Base-by-base conservation (phyloP, 1,140 invertebrate species). In the Drosophila takahashii region DNA sequence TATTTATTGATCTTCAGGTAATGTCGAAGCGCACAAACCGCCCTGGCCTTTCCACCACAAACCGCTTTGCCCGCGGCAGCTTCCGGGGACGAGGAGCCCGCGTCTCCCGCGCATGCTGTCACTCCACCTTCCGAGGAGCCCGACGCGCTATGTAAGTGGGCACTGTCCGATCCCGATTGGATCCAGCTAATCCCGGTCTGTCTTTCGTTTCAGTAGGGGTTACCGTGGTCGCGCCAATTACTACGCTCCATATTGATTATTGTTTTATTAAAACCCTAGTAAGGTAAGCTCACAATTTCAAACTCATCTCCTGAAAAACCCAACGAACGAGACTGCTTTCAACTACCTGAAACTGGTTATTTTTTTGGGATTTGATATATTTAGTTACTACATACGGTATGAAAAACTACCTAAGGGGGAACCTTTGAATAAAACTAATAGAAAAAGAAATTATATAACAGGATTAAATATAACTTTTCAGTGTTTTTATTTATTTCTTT, bases 11-110 rank as follows among this genome's bases (percentile, higher is more conserved):
- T 2, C 7, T 83, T 8, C 83, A 98, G 97, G 98, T 99, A 48
- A 96, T 97, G 95, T 95, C 96, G 9, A 99, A 99, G 93, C 94
- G 99, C 93, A 99, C 99, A 52, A 99, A 99, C 93, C 95, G 97
- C 89, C 99, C 98, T 51, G 99, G 99, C 34, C 95, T 99, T 77
- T 98, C 97, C 72, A 95, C 97, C 57, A 99, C 98, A 53, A 99
- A 99, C 93, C 94, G 98, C 87, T 97, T 96, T 51, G 95, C 97
- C 22, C 94, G 96, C 72, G 95, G 96, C 48, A 93, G 94, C 77
- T 93, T 95, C 71, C 94, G 95, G 37, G 95, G 95, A 6, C 94
- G 96, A 81, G 94, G 94, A 42, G 94, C 93, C 39, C 92, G 95
- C 86, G 91, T 93, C 15, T 91, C 94, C 22, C 44, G 64, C 9